A percentile compares a stretch with the other conserved stretches of the same genome.
phyloP scores from a whole-genome alignment of 2,888 invertebrate genomes.

The Hypolimnas misippus region DNA sequence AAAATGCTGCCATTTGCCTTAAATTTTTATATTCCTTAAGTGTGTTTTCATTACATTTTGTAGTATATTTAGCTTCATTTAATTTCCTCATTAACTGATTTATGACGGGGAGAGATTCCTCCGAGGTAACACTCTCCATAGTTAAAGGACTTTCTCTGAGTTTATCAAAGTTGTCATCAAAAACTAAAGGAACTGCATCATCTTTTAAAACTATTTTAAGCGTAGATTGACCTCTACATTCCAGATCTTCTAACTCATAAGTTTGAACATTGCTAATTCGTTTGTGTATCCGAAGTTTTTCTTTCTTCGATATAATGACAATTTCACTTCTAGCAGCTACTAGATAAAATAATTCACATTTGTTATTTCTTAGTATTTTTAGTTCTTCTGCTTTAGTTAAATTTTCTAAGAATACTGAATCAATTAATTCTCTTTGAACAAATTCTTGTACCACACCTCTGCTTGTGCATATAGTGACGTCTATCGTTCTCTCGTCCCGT shows the following conservation, averaged over 20 bases:
- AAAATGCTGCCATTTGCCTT: constrained; percentile 58
- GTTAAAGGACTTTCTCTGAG: constrained; percentile 45
- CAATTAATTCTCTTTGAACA: constrained; percentile 57
- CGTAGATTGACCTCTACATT: constrained; percentile 56
- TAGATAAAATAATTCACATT: constrained; percentile 63
- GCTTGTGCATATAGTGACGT: constrained; percentile 63
- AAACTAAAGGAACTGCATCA: constrained; percentile 65
- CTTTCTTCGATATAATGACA: constrained; percentile 56
- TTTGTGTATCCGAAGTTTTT: constrained; percentile 48
- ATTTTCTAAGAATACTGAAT: constrained; percentile 50
- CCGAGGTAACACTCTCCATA: constrained; percentile 36
- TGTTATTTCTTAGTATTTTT: constrained; percentile 59
- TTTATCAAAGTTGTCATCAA: constrained; percentile 65
- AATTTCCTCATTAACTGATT: constrained; percentile 62
- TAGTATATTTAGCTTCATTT: constrained; percentile 61
- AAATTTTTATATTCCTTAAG: constrained; percentile 55
- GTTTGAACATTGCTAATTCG: constrained; percentile 55
- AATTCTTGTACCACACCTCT: constrained; percentile 65
- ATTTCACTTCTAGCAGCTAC: constrained; percentile 54
- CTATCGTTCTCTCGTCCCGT: constrained; percentile 54
- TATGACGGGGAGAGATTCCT: constrained; percentile 53
- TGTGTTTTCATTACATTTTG: constrained; percentile 58
- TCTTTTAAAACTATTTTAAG: constrained; percentile 59
- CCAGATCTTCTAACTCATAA: constrained; percentile 57
- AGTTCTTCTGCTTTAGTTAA: constrained; percentile 50